Base-by-base conservation (phyloP, 1,140 invertebrate species). In the Plodia interpunctella region DNA sequence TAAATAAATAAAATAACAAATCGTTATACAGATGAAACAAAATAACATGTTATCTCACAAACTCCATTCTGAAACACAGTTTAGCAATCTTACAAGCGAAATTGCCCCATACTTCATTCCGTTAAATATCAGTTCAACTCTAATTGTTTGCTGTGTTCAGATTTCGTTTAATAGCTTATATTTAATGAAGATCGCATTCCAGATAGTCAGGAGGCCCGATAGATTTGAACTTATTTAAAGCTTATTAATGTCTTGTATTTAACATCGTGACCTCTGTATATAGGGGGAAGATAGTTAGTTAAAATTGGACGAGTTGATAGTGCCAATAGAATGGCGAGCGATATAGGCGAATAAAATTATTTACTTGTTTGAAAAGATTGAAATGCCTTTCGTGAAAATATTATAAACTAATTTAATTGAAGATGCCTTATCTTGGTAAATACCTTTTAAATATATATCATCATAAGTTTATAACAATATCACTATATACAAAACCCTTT, bases 181-280 rank as follows among this genome's bases (percentile, higher is more conserved):
- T 73, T 77, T 67, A 68, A 76, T 60, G 49, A 60, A 64, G 62
- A 64, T 49, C 49, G 28, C 5, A 30, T 13, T 32, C 25, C 13
- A 28, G 62, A 64, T 64, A 64, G 50, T 11, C 56, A 57, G 25
- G 21, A 70, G 74, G 79, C 75, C 62, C 58, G 49, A 62, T 53
- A 69, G 72, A 77, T 74, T 69, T 55, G 59, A 66, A 80, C 79
- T 85, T 79, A 83, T 78, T 44, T 83, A 84, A 76, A 70, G 60
- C 74, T 83, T 83, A 87, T 85, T 83, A 83, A 87, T 78, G 77
- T 72, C 70, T 75, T 78, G 70, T 70, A 67, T 76, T 83, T 80
- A 77, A 80, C 76, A 68, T 74, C 68, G 65, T 84, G 78, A 84
- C 80, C 81, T 66, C 71, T 35, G 32, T 57, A 61, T 77, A 78